These are phyloP conservation scores for Carpatolechia fugitivella DNA, from an alignment of 2,888 invertebrate species.

Conservation along the genomic window DNA sequence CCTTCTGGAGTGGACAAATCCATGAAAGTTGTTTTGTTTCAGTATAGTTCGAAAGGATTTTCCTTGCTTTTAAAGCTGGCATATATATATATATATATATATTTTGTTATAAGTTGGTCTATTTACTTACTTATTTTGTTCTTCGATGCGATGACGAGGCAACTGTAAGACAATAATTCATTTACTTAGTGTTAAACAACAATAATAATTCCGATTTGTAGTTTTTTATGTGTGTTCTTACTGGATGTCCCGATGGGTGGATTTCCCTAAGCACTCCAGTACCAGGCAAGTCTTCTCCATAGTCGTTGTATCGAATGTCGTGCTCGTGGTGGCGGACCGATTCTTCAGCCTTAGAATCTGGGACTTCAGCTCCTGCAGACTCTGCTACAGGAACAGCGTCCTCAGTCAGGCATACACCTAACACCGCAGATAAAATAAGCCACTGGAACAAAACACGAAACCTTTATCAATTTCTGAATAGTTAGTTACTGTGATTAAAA, in stretches of 20 bases:
- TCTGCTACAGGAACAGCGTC: background rate
- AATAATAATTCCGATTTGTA: too few relatives aligned
- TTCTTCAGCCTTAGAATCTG: background rate
- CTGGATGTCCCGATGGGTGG: background rate
- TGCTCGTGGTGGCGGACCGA: background rate
- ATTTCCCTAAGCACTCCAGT: background rate
- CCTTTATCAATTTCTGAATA: background rate
- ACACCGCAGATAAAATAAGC: background rate
- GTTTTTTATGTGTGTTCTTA: too few relatives aligned
- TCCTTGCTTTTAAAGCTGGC: too few relatives aligned
- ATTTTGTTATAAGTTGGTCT: background rate
- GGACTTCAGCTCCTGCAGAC: background rate
- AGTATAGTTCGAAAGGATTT: too few relatives aligned
- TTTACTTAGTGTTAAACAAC: background rate
- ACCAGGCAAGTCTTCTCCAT: conserved; percentile 4
- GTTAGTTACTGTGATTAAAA: too few relatives aligned
- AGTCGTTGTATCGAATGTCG: background rate
- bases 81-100: background rate
- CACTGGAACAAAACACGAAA: background rate
- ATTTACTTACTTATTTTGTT: conserved; percentile 8
- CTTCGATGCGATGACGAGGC: background rate
- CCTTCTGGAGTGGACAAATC: too few relatives aligned
- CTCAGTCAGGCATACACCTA: conserved; percentile 8
- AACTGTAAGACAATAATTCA: background rate
- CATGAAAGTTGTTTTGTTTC: too few relatives aligned